Conservation (phyloP, 2,113 vertebrate genomes). For the Poeciliopsis prolifica region DNA sequence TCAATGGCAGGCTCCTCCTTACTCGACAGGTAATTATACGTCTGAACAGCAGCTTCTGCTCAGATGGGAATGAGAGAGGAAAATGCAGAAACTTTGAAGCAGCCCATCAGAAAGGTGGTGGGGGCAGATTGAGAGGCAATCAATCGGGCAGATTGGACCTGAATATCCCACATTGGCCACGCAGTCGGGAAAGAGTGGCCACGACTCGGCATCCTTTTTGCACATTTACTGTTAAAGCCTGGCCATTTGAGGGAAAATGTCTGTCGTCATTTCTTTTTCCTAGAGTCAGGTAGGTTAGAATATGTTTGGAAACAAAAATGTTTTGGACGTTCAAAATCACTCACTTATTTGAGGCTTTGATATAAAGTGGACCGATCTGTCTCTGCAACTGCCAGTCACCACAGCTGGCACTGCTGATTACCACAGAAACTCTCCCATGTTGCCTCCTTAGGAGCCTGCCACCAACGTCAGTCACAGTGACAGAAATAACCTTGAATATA, state of each 20-base stretch:
- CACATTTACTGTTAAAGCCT: constrained; percentile 41
- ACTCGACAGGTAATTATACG: constrained; percentile 72
- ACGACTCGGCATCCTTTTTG: constrained; percentile 15
- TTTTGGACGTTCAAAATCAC: constrained; percentile 9
- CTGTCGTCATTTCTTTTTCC: constrained; percentile 15
- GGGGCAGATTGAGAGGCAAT: constrained; percentile 64
- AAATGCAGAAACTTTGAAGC: constrained; percentile 70
- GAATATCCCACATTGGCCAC: constrained; percentile 49
- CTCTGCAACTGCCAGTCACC: background rate
- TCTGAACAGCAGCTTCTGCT: constrained; percentile 36
- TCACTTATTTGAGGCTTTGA: background rate
- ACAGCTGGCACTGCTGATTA: background rate
- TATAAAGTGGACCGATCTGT: background rate
- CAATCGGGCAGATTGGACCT: constrained; percentile 67
- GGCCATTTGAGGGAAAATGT: constrained; percentile 36
- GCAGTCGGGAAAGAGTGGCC: constrained; percentile 45
- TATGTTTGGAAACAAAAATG: constrained; percentile 26
- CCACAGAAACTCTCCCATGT: no score
- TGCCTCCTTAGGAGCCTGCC: no score
- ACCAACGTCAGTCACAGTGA: background rate
- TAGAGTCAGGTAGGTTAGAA: background rate
- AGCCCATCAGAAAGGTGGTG: constrained; percentile 18
- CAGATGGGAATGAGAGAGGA: constrained; percentile 47
- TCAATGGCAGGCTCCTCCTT: constrained; percentile 68
- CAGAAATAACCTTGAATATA: background rate